Conservation (phyloP, 2,888 invertebrate genomes). For the Diachrysia chrysitis region DNA sequence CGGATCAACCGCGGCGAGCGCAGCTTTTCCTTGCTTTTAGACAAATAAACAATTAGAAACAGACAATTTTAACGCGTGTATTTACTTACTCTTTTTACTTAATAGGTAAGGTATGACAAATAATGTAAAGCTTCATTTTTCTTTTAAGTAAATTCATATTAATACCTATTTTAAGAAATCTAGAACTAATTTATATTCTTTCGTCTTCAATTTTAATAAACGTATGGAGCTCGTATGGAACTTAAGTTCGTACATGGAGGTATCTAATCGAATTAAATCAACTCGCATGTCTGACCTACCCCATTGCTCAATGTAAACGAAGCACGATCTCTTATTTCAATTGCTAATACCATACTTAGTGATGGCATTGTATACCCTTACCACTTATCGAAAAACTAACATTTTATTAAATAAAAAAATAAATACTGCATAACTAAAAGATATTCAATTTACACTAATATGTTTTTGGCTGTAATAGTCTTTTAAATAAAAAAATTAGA, state of each 20-base stretch:
- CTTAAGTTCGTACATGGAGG: conserved; percentile 38
- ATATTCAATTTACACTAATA: too few species aligned
- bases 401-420: neutral
- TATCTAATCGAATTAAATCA: conserved; percentile 68
- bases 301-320: conserved; percentile 79
- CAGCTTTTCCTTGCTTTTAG: too few species aligned
- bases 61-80: too few species aligned
- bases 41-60: too few species aligned
- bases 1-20: too few species aligned
- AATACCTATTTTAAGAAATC: conserved; percentile 7
- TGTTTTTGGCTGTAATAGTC: too few species aligned
- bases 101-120: too few species aligned
- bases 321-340: conserved; percentile 80
- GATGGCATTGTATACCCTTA: conserved; percentile 64
- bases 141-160: neutral
- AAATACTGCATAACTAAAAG: too few species aligned
- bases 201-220: conserved; percentile 15
- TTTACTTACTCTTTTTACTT: too few species aligned
- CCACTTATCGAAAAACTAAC: conserved; percentile 49
- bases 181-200: conserved; percentile 6
- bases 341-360: conserved; percentile 76
- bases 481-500: too few species aligned
- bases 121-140: neutral
- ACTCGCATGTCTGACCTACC: conserved; percentile 84
- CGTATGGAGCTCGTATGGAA: conserved; percentile 21